Conservation (phyloP, 1,140 invertebrate species). For the Drosophila quadrilineata region DNA sequence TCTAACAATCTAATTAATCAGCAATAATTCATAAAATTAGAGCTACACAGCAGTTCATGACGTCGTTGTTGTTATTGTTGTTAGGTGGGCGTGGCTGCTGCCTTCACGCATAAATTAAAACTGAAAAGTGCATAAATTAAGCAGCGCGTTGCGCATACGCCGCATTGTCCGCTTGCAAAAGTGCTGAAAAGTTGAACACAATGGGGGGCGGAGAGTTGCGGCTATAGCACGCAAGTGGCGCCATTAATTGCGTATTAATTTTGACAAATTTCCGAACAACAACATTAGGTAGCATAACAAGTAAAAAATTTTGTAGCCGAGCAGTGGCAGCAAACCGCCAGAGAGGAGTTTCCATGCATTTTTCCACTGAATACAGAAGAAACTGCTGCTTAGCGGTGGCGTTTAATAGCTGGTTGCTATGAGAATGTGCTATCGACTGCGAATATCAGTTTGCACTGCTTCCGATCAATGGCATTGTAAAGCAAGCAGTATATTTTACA, state of each 20-base stretch:
- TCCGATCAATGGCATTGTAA: too few species aligned
- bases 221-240: constrained; percentile 27
- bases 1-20: constrained; percentile 60
- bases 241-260: constrained; percentile 57
- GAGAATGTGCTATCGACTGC: too few species aligned
- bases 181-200: constrained; percentile 22
- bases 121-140: constrained; percentile 54
- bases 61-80: neutral
- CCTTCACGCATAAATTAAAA: constrained; percentile 51
- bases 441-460: too few species aligned
- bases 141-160: constrained; percentile 40
- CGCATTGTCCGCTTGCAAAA: constrained; percentile 9
- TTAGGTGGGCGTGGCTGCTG: constrained; percentile 21
- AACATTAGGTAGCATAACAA: constrained; percentile 11
- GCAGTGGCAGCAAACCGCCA: too few species aligned
- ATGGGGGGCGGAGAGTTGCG: neutral
- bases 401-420: too few species aligned
- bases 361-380: too few species aligned
- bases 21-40: constrained; percentile 63
- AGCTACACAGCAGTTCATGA: constrained; percentile 31
- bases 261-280: constrained; percentile 42
- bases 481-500: neutral
- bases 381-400: too few species aligned
- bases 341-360: too few species aligned
- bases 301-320: too few species aligned